Percentiles rank a stretch among this genome's conserved stretches.
Conservation (phyloP, 1,140 invertebrate species). For the Portunus trituberculatus region DNA sequence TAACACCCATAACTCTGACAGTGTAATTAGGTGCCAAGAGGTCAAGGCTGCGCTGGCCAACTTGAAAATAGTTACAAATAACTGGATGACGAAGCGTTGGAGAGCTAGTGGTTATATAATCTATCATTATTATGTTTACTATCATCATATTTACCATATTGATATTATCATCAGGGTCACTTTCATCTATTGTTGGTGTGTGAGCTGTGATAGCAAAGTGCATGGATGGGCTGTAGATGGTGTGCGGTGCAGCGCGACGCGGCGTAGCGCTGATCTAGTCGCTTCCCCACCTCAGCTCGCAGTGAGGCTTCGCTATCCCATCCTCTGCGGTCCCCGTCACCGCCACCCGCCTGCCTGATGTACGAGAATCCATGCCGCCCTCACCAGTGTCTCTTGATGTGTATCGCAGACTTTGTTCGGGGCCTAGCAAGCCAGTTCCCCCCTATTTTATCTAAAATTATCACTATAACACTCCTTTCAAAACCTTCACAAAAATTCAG, state of each 20-base stretch:
- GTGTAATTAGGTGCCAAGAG: conserved; percentile 65
- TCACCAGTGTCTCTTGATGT: neutral
- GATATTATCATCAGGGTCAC: neutral
- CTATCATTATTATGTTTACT: neutral
- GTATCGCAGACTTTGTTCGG: neutral
- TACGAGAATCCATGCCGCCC: neutral
- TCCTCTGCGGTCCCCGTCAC: conserved; percentile 11
- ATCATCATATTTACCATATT: neutral
- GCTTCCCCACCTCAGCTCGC: neutral
- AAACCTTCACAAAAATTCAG: neutral
- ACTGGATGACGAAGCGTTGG: neutral
- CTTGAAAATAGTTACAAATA: neutral
- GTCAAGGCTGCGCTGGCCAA: conserved; percentile 57
- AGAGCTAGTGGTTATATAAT: neutral
- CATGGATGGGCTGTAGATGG: neutral
- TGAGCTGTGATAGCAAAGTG: neutral
- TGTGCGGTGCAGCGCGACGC: too few species aligned
- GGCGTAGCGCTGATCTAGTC: neutral
- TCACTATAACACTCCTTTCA: neutral
- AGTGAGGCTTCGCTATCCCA: neutral
- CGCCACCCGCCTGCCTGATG: conserved; percentile 49
- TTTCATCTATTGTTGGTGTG: neutral
- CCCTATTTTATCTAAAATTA: neutral
- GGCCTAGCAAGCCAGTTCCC: neutral
- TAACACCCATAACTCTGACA: conserved; percentile 67